Evolutionary conservation across 2,888 invertebrate genomes (phyloP).

Genomic region (Aphelenchoides bicaudatus): DNA sequence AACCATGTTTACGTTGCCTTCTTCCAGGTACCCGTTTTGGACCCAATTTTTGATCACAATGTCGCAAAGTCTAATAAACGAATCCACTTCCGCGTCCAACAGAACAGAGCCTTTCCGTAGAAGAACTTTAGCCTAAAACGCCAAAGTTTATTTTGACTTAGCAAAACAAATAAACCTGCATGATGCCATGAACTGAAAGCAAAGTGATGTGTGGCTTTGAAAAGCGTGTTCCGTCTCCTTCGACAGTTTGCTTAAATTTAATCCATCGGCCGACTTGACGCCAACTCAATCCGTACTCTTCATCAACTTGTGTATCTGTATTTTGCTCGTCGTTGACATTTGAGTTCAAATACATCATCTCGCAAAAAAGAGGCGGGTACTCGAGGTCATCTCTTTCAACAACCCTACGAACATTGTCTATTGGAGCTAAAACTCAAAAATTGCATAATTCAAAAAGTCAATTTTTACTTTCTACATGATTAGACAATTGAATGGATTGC

Average conservation of each 20-base stretch:
- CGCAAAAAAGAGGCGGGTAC: slow-evolving; percentile 33
- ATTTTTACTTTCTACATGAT: slow-evolving; percentile 35
- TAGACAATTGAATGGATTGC: slow-evolving; percentile 35
- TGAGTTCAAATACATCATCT: slow-evolving; percentile 38
- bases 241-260: slow-evolving; percentile 64
- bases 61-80: slow-evolving; percentile 33
- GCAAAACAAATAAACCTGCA: too few species aligned
- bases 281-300: slow-evolving; percentile 28
- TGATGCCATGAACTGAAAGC: slow-evolving; percentile 63
- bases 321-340: slow-evolving; percentile 27
- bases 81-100: slow-evolving; percentile 30
- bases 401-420: slow-evolving; percentile 45
- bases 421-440: slow-evolving; percentile 35
- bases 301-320: not conserved
- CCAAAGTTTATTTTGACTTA: too few species aligned
- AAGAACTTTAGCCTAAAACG: slow-evolving; percentile 37
- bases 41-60: slow-evolving; percentile 31
- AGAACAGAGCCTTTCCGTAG: slow-evolving; percentile 37
- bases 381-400: slow-evolving; percentile 31
- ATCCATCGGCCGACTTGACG: slow-evolving; percentile 21
- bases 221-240: slow-evolving; percentile 65
- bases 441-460: not conserved
- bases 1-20: slow-evolving; percentile 32
- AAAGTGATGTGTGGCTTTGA: slow-evolving; percentile 66
- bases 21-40: slow-evolving; percentile 28